Evolutionary conservation across 1,140 invertebrate genomes (phyloP).

Genomic region (Ostrea edulis): DNA sequence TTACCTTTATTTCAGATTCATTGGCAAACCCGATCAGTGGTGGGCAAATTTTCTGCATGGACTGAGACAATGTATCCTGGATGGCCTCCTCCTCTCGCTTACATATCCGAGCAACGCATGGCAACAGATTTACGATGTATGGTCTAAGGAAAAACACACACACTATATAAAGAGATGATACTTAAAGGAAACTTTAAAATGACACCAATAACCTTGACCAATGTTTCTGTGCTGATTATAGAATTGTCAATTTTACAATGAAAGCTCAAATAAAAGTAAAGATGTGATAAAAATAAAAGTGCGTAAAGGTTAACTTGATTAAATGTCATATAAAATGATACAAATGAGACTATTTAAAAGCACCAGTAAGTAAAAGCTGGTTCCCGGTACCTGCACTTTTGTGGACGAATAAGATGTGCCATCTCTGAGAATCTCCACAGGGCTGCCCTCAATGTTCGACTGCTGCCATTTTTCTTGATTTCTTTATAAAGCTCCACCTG

Average conservation of each 20-base stretch:
- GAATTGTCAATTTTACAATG: too few relatives aligned
- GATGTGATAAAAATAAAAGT: conserved; percentile 3
- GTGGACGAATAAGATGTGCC: conserved; percentile 83
- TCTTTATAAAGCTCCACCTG: conserved; percentile 90
- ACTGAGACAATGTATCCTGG: conserved; percentile 86
- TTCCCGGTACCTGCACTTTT: conserved; percentile 82
- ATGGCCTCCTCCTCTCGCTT: conserved; percentile 86
- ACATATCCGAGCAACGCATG: conserved; percentile 85
- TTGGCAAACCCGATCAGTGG: conserved; percentile 87
- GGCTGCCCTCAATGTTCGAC: conserved; percentile 86
- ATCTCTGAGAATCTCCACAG: conserved; percentile 88
- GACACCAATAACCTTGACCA: too few relatives aligned
- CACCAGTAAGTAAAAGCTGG: not conserved
- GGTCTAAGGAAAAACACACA: conserved; percentile 80
- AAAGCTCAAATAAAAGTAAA: not conserved
- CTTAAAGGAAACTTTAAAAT: too few relatives aligned
- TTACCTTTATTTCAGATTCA: conserved; percentile 87
- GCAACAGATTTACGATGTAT: conserved; percentile 87
- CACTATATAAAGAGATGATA: too few relatives aligned
- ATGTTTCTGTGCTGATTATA: too few relatives aligned
- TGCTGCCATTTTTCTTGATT: conserved; percentile 88
- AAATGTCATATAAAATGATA: too few relatives aligned
- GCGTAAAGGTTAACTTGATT: not conserved
- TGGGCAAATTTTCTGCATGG: conserved; percentile 86
- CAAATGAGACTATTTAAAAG: not conserved